Conservation (phyloP, 2,113 vertebrate genomes). For the Leucoraja erinaceus region DNA sequence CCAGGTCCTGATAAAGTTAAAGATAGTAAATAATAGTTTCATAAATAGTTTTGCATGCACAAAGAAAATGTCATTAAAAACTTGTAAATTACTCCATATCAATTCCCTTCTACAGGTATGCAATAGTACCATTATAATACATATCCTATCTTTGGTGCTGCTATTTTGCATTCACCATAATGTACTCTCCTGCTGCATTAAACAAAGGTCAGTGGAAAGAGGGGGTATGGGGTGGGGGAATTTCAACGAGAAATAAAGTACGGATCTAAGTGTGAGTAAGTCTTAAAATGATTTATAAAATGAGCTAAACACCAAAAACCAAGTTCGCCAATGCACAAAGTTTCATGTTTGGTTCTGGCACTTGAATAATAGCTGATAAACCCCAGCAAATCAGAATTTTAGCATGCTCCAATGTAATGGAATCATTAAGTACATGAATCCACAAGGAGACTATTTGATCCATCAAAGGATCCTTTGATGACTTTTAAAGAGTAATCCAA, state of each 20-base stretch:
- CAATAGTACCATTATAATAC: neutral
- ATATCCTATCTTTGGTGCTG: neutral
- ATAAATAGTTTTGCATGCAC: neutral
- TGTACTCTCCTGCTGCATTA: neutral
- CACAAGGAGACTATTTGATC: too few relatives aligned
- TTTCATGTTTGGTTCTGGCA: neutral
- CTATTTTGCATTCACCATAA: neutral
- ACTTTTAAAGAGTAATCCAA: neutral
- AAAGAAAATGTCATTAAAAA: neutral
- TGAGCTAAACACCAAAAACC: too few relatives aligned
- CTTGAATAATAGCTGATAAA: neutral
- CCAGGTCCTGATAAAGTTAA: neutral
- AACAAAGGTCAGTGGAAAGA: too few relatives aligned
- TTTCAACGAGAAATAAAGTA: neutral
- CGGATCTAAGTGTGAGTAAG: neutral
- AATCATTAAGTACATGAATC: neutral
- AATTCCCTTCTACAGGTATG: neutral
- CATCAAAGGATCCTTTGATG: too few relatives aligned
- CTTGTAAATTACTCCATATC: neutral
- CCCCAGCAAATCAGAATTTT: neutral
- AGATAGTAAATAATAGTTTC: neutral
- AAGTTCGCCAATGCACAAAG: too few relatives aligned
- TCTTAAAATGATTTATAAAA: neutral
- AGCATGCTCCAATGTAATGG: neutral
- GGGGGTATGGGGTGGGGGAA: neutral